Conservation (phyloP, 1,140 invertebrate genomes). For the Amyelois transitella region DNA sequence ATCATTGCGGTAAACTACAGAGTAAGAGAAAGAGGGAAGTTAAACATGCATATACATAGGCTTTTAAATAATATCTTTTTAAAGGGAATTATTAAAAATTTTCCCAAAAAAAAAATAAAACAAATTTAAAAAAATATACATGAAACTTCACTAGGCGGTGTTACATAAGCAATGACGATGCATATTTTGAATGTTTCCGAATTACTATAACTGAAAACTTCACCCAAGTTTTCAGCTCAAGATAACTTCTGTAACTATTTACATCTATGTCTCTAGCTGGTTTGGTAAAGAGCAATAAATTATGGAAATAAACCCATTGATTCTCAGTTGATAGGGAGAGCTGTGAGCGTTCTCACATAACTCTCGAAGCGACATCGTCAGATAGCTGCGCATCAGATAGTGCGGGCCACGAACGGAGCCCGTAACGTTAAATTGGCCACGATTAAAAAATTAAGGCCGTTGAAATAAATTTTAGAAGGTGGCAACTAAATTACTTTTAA, state of each 20-base stretch:
- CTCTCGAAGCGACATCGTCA: conserved; percentile 24
- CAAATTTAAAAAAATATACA: too few species aligned
- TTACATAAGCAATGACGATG: too few species aligned
- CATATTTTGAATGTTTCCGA: too few species aligned
- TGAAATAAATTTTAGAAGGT: background rate
- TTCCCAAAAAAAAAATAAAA: too few species aligned
- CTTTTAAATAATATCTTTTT: too few species aligned
- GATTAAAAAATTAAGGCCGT: conserved; percentile 19
- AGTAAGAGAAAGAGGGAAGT: too few species aligned
- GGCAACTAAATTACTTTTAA: background rate
- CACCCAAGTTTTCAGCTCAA: too few species aligned
- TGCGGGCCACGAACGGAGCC: conserved; percentile 20
- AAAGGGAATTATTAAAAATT: too few species aligned
- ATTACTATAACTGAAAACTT: too few species aligned
- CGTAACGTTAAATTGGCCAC: conserved; percentile 50
- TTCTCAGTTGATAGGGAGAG: conserved; percentile 13
- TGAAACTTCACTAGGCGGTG: too few species aligned
- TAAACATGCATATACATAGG: too few species aligned
- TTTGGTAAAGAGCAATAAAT: conserved; percentile 6
- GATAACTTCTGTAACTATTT: background rate
- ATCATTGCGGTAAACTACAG: too few species aligned
- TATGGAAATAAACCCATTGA: conserved; percentile 17
- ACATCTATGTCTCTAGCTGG: background rate
- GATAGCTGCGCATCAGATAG: conserved; percentile 39
- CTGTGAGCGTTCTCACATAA: conserved; percentile 42